Evolutionary conservation across 2,888 invertebrate genomes (phyloP).

Genomic region (Nasonovia ribisnigri): DNA sequence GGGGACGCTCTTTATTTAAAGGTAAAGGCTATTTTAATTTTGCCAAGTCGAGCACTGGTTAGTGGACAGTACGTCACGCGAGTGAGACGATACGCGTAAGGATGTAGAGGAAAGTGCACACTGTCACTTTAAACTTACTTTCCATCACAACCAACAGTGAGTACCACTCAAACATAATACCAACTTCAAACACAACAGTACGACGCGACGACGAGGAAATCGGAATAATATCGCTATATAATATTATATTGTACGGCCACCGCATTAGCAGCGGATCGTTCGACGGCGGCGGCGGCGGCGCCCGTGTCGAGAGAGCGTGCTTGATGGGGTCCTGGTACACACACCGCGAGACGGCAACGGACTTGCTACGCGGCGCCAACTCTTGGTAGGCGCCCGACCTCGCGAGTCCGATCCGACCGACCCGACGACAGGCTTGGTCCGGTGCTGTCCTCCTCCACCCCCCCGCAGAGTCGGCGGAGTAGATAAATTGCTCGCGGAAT

Average conservation of each 20-base stretch:
- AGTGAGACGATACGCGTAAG: too few relatives aligned
- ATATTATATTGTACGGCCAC: too few relatives aligned
- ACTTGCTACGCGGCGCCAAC: background rate
- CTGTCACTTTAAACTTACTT: too few relatives aligned
- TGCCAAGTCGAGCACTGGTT: too few relatives aligned
- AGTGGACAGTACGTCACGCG: too few relatives aligned
- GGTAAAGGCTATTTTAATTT: too few relatives aligned
- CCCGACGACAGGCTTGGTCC: background rate
- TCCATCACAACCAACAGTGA: too few relatives aligned
- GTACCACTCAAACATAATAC: too few relatives aligned
- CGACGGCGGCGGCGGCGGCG: background rate
- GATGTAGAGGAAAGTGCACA: too few relatives aligned
- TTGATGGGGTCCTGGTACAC: slow-evolving; percentile 6
- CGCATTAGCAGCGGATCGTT: background rate
- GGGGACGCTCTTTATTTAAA: too few relatives aligned
- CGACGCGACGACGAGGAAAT: background rate
- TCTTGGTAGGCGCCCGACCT: too few relatives aligned
- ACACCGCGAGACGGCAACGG: slow-evolving; percentile 26
- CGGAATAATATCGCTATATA: too few relatives aligned
- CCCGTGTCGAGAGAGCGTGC: background rate
- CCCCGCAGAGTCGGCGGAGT: background rate
- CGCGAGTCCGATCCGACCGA: background rate
- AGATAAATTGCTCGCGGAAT: background rate
- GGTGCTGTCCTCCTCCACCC: background rate
- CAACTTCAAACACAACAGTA: background rate